Base-by-base conservation (phyloP, 1,140 invertebrate species). In the fruit fly (Drosophila melanogaster) region DNA sequence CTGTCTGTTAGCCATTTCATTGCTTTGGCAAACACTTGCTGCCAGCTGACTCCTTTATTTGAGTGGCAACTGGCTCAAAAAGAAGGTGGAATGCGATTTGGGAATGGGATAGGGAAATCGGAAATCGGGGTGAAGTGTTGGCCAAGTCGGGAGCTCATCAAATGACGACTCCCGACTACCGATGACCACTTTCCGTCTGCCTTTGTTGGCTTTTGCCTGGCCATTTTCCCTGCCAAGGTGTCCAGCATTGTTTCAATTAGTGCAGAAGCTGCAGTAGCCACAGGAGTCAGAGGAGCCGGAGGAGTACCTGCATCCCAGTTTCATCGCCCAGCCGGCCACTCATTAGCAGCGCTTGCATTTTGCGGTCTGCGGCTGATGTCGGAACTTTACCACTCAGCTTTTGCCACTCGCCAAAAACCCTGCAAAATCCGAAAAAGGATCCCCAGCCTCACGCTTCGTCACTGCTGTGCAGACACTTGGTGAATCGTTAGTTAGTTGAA, bases 231-330 rank as follows among this genome's bases (percentile, higher is more conserved):
- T 47, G 40, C 41, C 56, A 60, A 85, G 81, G 83, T 86, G 81
- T 86, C 59, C 74, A 22, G 64, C 78, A 87, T 86, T 86, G 83
- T 87, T 87, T 87, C 83, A 87, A 87, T 87, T 87, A 83, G 76
- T 73, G 49, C 12, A 15, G 8, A 12, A 4, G 12, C 4, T 1
- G 19, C 15, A 12, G 26, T 15, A 4, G 19, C 15, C 4, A 15
- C 15, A 4, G 30, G 35, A 30, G 24, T 2, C 14, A 7, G 44
- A 2, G 14, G 46, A 66, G 7, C 26, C 26, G 2, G 26, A 30
- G 26, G 7, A 30, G 26, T 8, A 30, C 50, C 46, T 58, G 69
- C 73, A 15, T 26, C 37, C 30, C 14, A 10, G 30, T 41, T 53
- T 8, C 26, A 30, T 7, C 41, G 14, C 46, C 53, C 26, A 30